Evolutionary conservation across 2,888 invertebrate species (phyloP).

Genomic region (Hedya salicella): DNA sequence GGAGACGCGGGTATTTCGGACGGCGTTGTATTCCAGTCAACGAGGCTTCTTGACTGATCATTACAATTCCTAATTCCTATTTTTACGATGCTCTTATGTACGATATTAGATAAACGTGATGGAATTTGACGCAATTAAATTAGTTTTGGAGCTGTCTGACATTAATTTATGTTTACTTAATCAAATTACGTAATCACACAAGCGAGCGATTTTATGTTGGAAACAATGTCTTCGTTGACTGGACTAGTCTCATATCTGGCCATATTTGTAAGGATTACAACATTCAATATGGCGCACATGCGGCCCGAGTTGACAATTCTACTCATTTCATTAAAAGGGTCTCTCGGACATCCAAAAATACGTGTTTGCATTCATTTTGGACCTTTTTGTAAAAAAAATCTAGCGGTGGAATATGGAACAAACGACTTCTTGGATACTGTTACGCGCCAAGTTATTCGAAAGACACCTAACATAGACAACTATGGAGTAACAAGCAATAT

Average conservation of each 20-base stretch:
- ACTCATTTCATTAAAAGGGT: constrained; percentile 24
- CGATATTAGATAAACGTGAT: too few species aligned
- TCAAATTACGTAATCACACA: neutral
- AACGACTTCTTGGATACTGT: neutral
- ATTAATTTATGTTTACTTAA: neutral
- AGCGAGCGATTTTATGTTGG: neutral
- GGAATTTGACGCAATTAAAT: too few species aligned
- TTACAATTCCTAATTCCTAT: neutral
- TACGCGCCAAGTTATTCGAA: too few species aligned
- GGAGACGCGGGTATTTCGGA: constrained; percentile 23
- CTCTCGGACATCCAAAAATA: neutral
- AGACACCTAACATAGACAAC: too few species aligned
- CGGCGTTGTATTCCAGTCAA: constrained; percentile 6
- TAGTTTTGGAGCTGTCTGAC: too few species aligned
- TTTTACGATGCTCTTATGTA: neutral
- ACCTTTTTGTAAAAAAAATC: neutral
- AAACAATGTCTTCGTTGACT: neutral
- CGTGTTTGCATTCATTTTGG: neutral
- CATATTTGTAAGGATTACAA: constrained; percentile 26
- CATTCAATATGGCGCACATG: constrained; percentile 27
- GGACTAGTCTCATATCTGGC: constrained; percentile 5
- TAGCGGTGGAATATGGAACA: neutral
- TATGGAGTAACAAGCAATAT: too few species aligned
- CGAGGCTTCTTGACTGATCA: neutral
- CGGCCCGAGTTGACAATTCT: constrained; percentile 11